A percentile compares a stretch with the other conserved stretches of the same genome.
These are phyloP conservation scores for Periophthalmus magnuspinnatus DNA, from an alignment of 2,797 vertebrate genomes.

Conservation along the genomic window DNA sequence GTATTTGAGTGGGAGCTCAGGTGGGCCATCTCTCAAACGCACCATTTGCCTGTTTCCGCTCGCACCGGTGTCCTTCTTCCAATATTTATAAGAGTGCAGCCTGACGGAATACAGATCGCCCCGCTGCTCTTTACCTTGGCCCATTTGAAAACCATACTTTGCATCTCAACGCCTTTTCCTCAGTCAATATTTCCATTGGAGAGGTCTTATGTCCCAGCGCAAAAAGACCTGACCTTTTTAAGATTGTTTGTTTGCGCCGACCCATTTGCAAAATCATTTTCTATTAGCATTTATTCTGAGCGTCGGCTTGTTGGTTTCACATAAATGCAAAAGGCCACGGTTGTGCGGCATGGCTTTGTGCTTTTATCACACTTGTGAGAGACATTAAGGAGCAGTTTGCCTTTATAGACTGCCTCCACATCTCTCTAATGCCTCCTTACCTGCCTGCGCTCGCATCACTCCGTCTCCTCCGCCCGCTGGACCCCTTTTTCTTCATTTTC, in stretches of 20 bases:
- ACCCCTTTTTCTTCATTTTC: conserved; percentile 15
- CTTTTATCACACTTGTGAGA: conserved; percentile 71
- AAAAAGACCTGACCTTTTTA: conserved; percentile 65
- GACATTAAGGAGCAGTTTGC: conserved; percentile 67
- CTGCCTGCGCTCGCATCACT: conserved; percentile 56
- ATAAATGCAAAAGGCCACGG: conserved; percentile 51
- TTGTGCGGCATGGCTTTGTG: conserved; percentile 38
- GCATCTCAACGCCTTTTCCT: conserved; percentile 41
- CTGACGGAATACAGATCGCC: conserved; percentile 72
- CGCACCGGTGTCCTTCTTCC: conserved; percentile 70
- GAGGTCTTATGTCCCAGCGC: conserved; percentile 53
- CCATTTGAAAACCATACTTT: conserved; percentile 59
- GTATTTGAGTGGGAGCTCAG: conserved; percentile 68
- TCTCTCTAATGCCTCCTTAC: conserved; percentile 65
- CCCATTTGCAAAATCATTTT: conserved; percentile 54
- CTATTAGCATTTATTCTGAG: conserved; percentile 58
- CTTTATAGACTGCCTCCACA: conserved; percentile 70
- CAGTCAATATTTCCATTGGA: conserved; percentile 65
- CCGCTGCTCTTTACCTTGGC: conserved; percentile 51
- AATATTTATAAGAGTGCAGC: conserved; percentile 75
- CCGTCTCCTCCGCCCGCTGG: conserved; percentile 34
- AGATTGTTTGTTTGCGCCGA: conserved; percentile 43
- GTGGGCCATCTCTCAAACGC: conserved; percentile 75
- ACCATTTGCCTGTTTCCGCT: conserved; percentile 68
- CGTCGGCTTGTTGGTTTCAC: conserved; percentile 44